These are phyloP conservation scores for Phymorhynchus buccinoides DNA, from an alignment of 1,140 invertebrate genomes.

Conservation along the genomic window DNA sequence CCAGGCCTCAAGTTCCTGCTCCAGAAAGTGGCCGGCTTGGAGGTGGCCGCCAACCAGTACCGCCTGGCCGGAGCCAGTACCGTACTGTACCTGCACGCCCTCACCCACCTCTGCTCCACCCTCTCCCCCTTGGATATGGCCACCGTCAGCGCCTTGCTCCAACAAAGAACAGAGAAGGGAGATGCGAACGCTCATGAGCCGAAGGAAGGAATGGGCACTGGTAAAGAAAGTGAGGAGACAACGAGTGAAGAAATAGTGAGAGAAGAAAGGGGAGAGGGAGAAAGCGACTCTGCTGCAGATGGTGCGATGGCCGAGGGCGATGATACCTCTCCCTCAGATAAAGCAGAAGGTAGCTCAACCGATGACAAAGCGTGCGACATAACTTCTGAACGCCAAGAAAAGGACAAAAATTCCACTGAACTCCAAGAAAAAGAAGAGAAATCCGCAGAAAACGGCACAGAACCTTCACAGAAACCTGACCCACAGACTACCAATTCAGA, in stretches of 20 bases:
- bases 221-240: no score
- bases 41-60: constrained; percentile 91
- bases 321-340: no score
- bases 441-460: neutral
- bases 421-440: neutral
- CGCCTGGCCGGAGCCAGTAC: constrained; percentile 92
- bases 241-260: no score
- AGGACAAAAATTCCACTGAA: neutral
- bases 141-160: neutral
- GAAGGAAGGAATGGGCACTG: neutral
- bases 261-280: no score
- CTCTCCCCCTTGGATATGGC: constrained; percentile 42
- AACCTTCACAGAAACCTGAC: neutral
- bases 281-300: no score
- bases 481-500: neutral
- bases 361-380: neutral
- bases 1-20: constrained; percentile 93
- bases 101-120: constrained; percentile 85
- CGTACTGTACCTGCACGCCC: constrained; percentile 89
- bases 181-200: neutral
- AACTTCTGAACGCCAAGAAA: neutral
- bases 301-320: no score
- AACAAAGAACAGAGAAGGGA: neutral
- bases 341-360: neutral
- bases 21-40: constrained; percentile 91